Evolutionary conservation across 2,113 vertebrate species (phyloP).

Genomic region (Melanotaenia duboulayi): DNA sequence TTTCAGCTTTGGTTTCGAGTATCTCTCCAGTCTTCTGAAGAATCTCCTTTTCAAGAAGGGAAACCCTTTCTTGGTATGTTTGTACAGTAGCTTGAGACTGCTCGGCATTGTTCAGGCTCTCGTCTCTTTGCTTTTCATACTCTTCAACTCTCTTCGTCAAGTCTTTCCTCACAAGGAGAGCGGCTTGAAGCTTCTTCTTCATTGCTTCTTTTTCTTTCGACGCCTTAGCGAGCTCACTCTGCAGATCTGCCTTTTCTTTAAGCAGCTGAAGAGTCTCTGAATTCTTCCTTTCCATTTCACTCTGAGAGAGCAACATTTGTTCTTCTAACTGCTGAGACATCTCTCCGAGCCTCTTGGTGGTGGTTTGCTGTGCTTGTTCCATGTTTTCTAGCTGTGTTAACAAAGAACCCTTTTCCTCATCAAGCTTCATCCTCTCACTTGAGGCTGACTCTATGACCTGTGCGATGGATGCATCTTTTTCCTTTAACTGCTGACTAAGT

Average conservation of each 20-base stretch:
- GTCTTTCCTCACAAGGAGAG: constrained; percentile 85
- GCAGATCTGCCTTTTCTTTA: constrained; percentile 75
- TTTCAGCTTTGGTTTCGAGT: constrained; percentile 57
- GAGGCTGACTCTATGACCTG: constrained; percentile 84
- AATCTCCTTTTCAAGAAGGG: constrained; percentile 74
- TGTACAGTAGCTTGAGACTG: constrained; percentile 64
- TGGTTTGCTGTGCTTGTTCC: constrained; percentile 55
- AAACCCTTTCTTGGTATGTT: constrained; percentile 67
- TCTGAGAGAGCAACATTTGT: constrained; percentile 56
- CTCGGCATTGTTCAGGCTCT: constrained; percentile 66
- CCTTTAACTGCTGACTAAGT: constrained; percentile 85
- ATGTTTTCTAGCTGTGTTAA: constrained; percentile 73
- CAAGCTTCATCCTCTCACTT: constrained; percentile 82
- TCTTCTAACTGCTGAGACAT: constrained; percentile 75
- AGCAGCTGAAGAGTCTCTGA: constrained; percentile 67
- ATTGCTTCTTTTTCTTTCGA: constrained; percentile 85
- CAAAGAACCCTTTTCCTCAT: constrained; percentile 78
- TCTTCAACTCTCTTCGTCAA: constrained; percentile 85
- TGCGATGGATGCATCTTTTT: constrained; percentile 83
- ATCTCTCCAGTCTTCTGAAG: constrained; percentile 78
- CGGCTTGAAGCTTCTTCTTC: constrained; percentile 90
- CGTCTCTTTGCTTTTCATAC: constrained; percentile 78
- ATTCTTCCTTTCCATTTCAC: constrained; percentile 62
- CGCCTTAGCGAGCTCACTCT: constrained; percentile 72
- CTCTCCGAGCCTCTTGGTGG: constrained; percentile 57